Evolutionary conservation across 2,797 vertebrate species (phyloP), one percentile per base, ranked within the genome.

Genomic region (Alectoris magna): DNA sequence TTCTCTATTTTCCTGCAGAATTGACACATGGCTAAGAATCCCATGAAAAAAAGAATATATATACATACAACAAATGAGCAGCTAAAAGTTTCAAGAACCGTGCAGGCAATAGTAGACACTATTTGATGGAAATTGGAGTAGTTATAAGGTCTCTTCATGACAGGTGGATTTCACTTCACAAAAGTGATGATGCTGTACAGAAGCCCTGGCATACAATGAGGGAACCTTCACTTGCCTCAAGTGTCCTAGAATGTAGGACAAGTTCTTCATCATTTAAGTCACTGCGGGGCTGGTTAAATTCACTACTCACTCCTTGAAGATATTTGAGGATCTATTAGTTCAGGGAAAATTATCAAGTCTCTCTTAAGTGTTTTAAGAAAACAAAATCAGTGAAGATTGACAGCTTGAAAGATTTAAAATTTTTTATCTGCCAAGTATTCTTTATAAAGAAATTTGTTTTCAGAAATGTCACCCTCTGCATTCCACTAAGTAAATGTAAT

Each of bases 251-350:
- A 34, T 34, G 34, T 34, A 34, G 34, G 34, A 34, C 34, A 93
- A 85, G n/a, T 75, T 93, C 64, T 90, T 90, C 49, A 90, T 90
- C 48, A 85, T 91, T 94, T 91, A 84, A 43, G 85, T 93, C 82
- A 38, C 44, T 96, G 68, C 82, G 17, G 51, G 72, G 46, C 34
- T 94, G 67, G 59, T 91, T 93, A 94, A 86, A 90, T 59, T 80
- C 83, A 92, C 90, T 95, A 74, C 48, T 90, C 51, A 29, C 3
- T 72, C 41, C 93, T 62, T 48, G 86, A 41, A 87, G 59, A 29
- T 79, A 48, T 91, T 95, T 51, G 87, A 87, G 72, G 84, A 95
- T 23, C 24, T 62, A 83, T 72, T 93, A 83, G 31, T 56, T 94
- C 89, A 70, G 59, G 60, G 39, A 96, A 48, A 49, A 49, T 49